Conservation (phyloP, 1,140 invertebrate genomes). For the Ips nitidus region DNA sequence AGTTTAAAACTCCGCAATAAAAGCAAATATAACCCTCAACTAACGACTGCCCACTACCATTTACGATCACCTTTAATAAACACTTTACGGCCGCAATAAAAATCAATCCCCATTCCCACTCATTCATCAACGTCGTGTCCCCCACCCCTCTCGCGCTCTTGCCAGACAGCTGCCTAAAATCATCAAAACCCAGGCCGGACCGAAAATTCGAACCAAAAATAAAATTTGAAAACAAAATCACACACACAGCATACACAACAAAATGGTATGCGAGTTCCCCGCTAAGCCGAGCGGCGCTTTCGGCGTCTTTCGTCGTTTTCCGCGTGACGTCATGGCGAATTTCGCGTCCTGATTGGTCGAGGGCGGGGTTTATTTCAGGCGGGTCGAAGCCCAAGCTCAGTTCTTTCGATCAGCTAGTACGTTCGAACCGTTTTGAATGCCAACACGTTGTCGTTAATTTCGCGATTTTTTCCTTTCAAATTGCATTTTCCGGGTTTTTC, state of each 20-base stretch:
- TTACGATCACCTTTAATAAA: conserved; percentile 32
- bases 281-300: conserved; percentile 28
- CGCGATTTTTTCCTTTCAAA: conserved; percentile 35
- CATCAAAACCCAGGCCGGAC: conserved; percentile 16
- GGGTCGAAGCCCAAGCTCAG: conserved; percentile 42
- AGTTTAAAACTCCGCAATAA: conserved; percentile 17
- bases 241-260: conserved; percentile 45
- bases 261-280: conserved; percentile 49
- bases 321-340: conserved; percentile 48
- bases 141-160: conserved; percentile 10
- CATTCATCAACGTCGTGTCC: conserved; percentile 22
- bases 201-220: conserved; percentile 31
- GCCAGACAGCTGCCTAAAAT: conserved; percentile 18
- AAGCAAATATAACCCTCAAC: conserved; percentile 16
- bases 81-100: conserved; percentile 32
- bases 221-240: conserved; percentile 40
- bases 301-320: conserved; percentile 38
- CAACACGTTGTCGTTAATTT: conserved; percentile 39
- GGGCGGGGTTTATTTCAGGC: conserved; percentile 49
- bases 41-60: conserved; percentile 7
- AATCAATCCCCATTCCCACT: conserved; percentile 23
- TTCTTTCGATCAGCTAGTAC: conserved; percentile 40
- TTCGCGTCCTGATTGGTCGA: conserved; percentile 43
- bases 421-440: conserved; percentile 41
- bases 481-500: conserved; percentile 29